A percentile compares a stretch with the other conserved stretches of the same genome.
phyloP scores from a whole-genome alignment of 2,113 vertebrate genomes.

The Tricholaema leucomelas region DNA sequence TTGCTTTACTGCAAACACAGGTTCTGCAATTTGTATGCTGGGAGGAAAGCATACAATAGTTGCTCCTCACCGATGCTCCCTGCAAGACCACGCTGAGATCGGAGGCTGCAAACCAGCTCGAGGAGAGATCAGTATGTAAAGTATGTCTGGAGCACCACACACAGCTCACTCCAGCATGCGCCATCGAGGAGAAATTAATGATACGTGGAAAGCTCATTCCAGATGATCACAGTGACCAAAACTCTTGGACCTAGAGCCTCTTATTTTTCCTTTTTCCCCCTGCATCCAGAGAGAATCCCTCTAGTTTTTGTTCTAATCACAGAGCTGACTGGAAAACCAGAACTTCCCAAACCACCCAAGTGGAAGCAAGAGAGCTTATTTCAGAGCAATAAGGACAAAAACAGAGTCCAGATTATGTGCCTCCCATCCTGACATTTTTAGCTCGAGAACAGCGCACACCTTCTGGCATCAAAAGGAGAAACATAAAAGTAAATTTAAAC shows the following conservation, averaged over 20 bases:
- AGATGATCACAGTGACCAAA: conserved; percentile 54
- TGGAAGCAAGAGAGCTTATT: conserved; percentile 29
- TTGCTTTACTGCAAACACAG: not conserved
- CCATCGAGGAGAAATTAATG: conserved; percentile 51
- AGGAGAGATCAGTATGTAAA: conserved; percentile 60
- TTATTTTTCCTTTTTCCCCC: not conserved
- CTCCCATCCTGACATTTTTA: not conserved
- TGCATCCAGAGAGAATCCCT: conserved; percentile 26
- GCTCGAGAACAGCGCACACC: not conserved
- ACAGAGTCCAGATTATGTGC: not conserved
- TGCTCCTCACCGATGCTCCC: not conserved
- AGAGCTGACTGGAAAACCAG: conserved; percentile 43
- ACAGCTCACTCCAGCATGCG: not conserved
- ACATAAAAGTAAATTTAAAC: conserved; percentile 1
- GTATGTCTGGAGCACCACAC: conserved; percentile 61
- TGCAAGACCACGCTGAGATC: not conserved
- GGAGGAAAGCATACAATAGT: not conserved
- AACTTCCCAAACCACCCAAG: conserved; percentile 39
- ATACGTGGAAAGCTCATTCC: conserved; percentile 61
- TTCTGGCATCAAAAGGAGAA: not conserved
- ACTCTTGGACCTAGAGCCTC: conserved; percentile 30
- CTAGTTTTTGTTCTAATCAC: conserved; percentile 33
- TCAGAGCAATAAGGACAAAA: conserved; percentile 18
- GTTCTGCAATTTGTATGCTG: not conserved
- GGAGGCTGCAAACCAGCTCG: not conserved